Conservation (phyloP, 2,797 vertebrate genomes). For the Anguilla pacifica region DNA sequence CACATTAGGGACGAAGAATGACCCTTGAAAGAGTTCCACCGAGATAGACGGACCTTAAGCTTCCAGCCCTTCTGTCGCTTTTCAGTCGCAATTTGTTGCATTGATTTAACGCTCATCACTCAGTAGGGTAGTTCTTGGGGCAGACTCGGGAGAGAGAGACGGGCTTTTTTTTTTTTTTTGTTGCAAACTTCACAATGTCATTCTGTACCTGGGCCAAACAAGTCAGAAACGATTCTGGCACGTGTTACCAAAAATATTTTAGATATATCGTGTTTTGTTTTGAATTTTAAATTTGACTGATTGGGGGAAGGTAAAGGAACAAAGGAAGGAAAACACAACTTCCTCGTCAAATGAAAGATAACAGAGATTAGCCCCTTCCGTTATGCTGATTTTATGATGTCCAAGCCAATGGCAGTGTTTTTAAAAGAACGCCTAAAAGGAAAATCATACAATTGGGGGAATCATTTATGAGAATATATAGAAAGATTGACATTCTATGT, state of each 20-base stretch:
- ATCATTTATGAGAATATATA: not conserved
- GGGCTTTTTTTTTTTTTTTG: not conserved
- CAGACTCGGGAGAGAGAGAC: too few relatives aligned
- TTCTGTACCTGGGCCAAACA: not conserved
- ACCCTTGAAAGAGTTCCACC: conserved; percentile 65
- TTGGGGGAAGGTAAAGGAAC: not conserved
- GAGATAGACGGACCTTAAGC: conserved; percentile 62
- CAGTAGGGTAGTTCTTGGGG: conserved; percentile 53
- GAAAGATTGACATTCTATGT: not conserved
- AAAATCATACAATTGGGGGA: not conserved
- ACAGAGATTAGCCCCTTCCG: not conserved
- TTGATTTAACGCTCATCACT: conserved; percentile 59
- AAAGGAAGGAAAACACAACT: not conserved
- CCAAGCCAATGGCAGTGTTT: not conserved
- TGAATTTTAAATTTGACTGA: not conserved
- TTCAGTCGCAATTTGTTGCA: conserved; percentile 54
- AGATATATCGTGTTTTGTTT: not conserved
- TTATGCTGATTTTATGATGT: not conserved
- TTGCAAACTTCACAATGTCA: not conserved
- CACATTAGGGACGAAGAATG: conserved; percentile 75
- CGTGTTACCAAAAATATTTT: not conserved
- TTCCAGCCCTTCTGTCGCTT: conserved; percentile 54
- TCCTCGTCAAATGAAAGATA: not conserved
- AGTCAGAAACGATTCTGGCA: not conserved
- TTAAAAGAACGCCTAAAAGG: not conserved